phyloP scores from a whole-genome alignment of 2,888 invertebrate species.

The Eupithecia tripunctaria region DNA sequence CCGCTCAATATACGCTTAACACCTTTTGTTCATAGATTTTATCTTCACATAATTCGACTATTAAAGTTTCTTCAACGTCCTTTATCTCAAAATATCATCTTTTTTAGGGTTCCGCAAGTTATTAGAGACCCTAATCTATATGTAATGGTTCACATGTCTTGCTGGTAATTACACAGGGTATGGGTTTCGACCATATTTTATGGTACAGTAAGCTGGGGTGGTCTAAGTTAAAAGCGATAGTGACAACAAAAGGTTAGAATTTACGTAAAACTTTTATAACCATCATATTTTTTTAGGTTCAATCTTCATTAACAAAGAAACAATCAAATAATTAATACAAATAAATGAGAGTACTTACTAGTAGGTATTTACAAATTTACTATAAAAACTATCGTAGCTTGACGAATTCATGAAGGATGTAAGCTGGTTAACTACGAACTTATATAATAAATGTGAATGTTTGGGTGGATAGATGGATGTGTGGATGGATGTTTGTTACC shows the following conservation, averaged over 20 bases:
- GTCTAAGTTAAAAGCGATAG: slow-evolving; percentile 41
- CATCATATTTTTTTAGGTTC: too few relatives aligned
- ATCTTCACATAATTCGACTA: background rate
- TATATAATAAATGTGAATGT: too few relatives aligned
- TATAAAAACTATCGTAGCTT: too few relatives aligned
- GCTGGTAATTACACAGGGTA: slow-evolving; percentile 75
- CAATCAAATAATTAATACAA: too few relatives aligned
- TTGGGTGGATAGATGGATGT: too few relatives aligned
- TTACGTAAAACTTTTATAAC: background rate
- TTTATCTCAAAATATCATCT: slow-evolving; percentile 70
- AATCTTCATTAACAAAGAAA: too few relatives aligned
- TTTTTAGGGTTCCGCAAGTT: slow-evolving; percentile 52
- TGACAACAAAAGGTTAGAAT: background rate
- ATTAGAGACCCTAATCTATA: slow-evolving; percentile 78
- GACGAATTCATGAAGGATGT: too few relatives aligned
- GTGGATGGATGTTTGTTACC: too few relatives aligned
- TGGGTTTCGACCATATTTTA: slow-evolving; percentile 78
- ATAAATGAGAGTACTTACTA: too few relatives aligned
- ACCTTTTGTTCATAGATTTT: slow-evolving; percentile 20
- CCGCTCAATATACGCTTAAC: background rate
- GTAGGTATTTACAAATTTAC: too few relatives aligned
- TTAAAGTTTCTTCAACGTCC: background rate
- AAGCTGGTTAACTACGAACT: too few relatives aligned
- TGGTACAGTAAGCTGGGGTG: slow-evolving; percentile 64
- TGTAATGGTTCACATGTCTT: slow-evolving; percentile 82